phyloP scores from a whole-genome alignment of 2,797 vertebrate genomes.

The Cyclopterus lumpus region DNA sequence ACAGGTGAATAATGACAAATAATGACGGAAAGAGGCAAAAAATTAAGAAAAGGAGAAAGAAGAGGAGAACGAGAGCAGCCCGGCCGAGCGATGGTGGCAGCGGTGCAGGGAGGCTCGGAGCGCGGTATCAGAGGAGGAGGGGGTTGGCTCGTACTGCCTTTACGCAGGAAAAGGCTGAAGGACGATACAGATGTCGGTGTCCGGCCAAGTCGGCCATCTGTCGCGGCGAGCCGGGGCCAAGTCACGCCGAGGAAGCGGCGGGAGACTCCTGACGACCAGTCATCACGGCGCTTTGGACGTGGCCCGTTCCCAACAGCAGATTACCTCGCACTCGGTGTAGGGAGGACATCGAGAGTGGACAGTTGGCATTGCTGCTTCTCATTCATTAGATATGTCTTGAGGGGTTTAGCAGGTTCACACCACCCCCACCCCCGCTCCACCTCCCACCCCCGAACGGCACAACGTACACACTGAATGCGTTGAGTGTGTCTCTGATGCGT shows the following conservation, averaged over 20 bases:
- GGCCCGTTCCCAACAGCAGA: conserved; percentile 28
- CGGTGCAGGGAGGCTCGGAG: conserved; percentile 43
- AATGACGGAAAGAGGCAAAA: conserved; percentile 39
- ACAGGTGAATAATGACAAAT: conserved; percentile 31
- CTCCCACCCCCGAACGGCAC: not conserved
- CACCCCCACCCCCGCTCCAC: too few relatives aligned
- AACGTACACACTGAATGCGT: not conserved
- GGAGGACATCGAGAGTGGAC: conserved; percentile 14
- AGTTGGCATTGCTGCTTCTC: not conserved
- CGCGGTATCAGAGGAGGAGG: conserved; percentile 47
- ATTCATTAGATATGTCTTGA: conserved; percentile 3
- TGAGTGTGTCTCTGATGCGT: not conserved
- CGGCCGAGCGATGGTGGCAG: conserved; percentile 53
- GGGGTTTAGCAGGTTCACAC: too few relatives aligned
- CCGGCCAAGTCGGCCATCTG: conserved; percentile 75
- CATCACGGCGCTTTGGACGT: conserved; percentile 47
- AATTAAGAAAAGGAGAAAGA: conserved; percentile 6
- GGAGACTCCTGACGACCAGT: conserved; percentile 60
- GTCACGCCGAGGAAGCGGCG: conserved; percentile 27
- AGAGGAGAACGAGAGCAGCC: conserved; percentile 36
- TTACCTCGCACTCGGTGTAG: conserved; percentile 16
- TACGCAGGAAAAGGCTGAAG: conserved; percentile 58
- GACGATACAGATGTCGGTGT: conserved; percentile 75
- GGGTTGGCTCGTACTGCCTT: conserved; percentile 56
- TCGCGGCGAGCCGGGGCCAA: conserved; percentile 44